Base-by-base conservation (phyloP, 2,797 vertebrate genomes). In the Clarias platycephalus region DNA sequence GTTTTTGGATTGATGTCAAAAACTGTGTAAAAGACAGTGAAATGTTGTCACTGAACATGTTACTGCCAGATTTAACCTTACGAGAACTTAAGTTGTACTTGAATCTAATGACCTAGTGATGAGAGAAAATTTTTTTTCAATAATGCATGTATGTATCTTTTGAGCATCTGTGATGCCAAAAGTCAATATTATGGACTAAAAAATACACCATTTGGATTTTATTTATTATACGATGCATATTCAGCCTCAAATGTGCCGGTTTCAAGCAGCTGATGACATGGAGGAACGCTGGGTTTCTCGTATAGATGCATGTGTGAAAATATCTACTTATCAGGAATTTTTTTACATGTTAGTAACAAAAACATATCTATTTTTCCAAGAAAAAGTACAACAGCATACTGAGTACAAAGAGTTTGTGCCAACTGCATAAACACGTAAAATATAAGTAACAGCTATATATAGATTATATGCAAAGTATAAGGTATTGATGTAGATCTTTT, bases 331-430 rank as follows among this genome's bases (percentile, higher is more conserved):
- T 85, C 83, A 77, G 64, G 85, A 86, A 64, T 83, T 83, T 81
- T 89, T 90, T 85, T 87, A 75, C 60, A 89, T 55, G 81, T 87
- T 89, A 74, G 88, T 80, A 84, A 89, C 68, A 90, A 87, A 87
- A 86, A 87, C 76, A 62, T 72, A 80, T 89, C 79, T 89, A 89
- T 89, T 89, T 88, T 90, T 88, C 74, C 84, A 88, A 88, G 64
- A 88, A 64, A 83, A 70, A 83, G 62, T 74, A 34, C 68, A 87
- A 75, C 58, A 62, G 24, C 67, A 26, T 84, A 84, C 37, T 77
- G 34, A 81, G 71, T 82, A 77, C 77, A 58, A 80, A 81, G 57
- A 86, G 66, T 83, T 74, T 84, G 66, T 86, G 84, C 87, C 66
- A 83, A 82, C 81, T 26, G 74, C 74, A 62, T 78, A 78, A 26